phyloP scores from a whole-genome alignment of 2,797 vertebrate species.

The Notoglanidium macrostoma region DNA sequence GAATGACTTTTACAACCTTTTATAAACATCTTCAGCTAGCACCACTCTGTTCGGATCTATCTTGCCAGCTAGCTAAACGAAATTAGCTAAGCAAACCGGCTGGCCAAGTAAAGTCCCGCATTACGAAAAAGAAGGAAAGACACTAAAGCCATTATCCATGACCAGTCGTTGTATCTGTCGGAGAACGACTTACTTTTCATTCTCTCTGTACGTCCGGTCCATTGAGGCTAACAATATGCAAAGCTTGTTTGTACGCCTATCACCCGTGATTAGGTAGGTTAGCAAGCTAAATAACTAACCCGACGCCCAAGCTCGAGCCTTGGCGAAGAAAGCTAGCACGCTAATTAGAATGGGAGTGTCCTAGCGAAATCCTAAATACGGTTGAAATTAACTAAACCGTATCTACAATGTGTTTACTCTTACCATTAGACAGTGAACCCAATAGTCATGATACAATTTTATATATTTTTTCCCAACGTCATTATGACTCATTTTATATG shows the following conservation, averaged over 20 bases:
- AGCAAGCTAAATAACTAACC: neutral
- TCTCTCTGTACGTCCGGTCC: neutral
- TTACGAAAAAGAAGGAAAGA: neutral
- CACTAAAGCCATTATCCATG: neutral
- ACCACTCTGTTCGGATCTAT: neutral
- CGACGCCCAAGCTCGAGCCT: neutral
- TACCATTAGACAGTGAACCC: neutral
- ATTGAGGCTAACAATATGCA: neutral
- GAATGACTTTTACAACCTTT: neutral
- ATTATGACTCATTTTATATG: neutral
- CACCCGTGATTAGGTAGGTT: neutral
- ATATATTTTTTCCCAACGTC: neutral
- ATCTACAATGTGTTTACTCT: neutral
- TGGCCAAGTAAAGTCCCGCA: neutral
- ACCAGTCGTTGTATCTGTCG: neutral
- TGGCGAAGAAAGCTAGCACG: neutral
- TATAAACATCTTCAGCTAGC: neutral
- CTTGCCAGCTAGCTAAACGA: neutral
- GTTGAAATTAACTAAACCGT: neutral
- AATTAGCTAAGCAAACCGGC: neutral
- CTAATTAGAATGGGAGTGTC: conserved; percentile 42
- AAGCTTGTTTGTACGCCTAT: neutral
- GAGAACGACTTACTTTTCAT: neutral
- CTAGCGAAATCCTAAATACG: neutral
- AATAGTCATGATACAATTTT: neutral